Base-by-base conservation (phyloP, 2,888 invertebrate species). In the Cyclophora albipunctata region DNA sequence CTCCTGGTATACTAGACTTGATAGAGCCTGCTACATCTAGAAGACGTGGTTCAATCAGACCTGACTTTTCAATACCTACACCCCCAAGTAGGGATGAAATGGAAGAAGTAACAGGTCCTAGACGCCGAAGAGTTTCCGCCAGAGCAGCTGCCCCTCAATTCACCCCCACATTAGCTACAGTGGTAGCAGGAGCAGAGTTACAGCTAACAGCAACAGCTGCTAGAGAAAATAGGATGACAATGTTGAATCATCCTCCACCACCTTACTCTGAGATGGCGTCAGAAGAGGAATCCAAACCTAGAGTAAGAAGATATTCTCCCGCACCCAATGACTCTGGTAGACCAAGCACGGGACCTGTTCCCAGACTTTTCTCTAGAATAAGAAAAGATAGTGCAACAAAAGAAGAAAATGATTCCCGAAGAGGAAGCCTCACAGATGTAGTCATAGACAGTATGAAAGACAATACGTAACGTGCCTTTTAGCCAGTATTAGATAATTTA, bases 381-480 rank as follows among this genome's bases (percentile, higher is more conserved):
- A 77, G 84, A 42, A 85, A 82, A 66, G 88, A 88, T 49, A 85
- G 79, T 59, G 60, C 64, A 46, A 33, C 65, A 59, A 54, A 74
- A 48, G 84, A 84, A 55, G 81, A 78, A 47, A 69, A 64, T 51
- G 72, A 68, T 62, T 81, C 81, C 3, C 78, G 89, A 62, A 78
- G 88, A 47, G 75, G 77, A 49, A 90, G 90, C 67, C 69, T 90
- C 57, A 89, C 86, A 44, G 90, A 90, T 61, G 69, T 90, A 65
- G 85, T 85, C 57, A 83, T 89, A 70, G 90, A 90, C 54, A 87
- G 75, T 66, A 78, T 82, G 62, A 85, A 84, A 77, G 84, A 88
- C 70, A 82, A 84, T 62, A 84, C 85, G 76, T 87, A 82, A 76
- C 64, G 72, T 79, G 78, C 74, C 71, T 75, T 71, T 57, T 80